A percentile compares a stretch with the other conserved stretches of the same genome.
Evolutionary conservation across 1,140 invertebrate species (phyloP).

Genomic region (Drosophila setifemur): DNA sequence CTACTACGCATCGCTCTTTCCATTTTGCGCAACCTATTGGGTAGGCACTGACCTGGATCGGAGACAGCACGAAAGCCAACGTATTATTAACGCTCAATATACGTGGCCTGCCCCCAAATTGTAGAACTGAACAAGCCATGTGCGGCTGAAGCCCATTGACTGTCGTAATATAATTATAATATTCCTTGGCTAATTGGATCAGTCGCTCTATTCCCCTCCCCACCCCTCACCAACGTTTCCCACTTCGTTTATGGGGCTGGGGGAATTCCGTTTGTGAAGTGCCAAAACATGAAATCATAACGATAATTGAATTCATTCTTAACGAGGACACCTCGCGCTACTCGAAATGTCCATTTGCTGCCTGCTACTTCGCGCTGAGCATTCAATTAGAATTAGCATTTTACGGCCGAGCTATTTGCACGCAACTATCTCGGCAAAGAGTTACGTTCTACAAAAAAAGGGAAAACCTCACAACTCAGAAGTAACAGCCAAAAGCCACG

Average conservation of each 20-base stretch:
- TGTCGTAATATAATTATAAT: conserved; percentile 63
- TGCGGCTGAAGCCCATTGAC: conserved; percentile 54
- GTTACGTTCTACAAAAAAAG: conserved; percentile 40
- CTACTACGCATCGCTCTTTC: too few relatives aligned
- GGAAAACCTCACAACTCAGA: conserved; percentile 16
- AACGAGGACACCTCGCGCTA: conserved; percentile 38
- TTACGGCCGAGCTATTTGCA: conserved; percentile 50
- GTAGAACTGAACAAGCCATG: conserved; percentile 2
- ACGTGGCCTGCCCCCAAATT: conserved; percentile 7
- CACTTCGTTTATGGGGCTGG: conserved; percentile 31
- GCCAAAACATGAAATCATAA: conserved; percentile 77
- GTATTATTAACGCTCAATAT: conserved; percentile 46
- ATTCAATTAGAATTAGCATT: conserved; percentile 67
- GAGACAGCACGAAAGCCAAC: not conserved
- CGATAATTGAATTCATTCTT: conserved; percentile 62
- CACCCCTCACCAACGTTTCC: not conserved
- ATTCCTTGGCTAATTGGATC: conserved; percentile 65
- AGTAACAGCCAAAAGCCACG: conserved; percentile 55
- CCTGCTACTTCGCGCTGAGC: conserved; percentile 16
- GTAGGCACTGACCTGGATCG: conserved; percentile 4
- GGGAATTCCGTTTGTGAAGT: conserved; percentile 37
- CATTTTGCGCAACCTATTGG: too few relatives aligned
- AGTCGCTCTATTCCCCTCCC: conserved; percentile 1
- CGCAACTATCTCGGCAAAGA: conserved; percentile 42
- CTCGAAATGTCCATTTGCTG: conserved; percentile 40